Evolutionary conservation across 2,113 vertebrate species (phyloP).

Genomic region (Pontoporia blainvillei): DNA sequence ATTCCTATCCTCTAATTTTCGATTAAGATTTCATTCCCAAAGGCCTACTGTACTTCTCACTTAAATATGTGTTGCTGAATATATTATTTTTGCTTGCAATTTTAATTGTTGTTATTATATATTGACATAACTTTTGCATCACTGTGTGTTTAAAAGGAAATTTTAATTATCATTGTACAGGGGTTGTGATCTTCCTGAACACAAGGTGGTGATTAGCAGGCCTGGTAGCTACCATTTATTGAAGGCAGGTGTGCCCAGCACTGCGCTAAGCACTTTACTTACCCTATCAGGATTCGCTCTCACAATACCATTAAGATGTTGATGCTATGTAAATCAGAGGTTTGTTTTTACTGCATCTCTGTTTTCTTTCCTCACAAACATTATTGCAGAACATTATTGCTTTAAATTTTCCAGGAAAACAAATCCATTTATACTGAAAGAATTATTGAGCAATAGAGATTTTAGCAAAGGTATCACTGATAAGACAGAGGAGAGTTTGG

Average conservation of each 20-base stretch:
- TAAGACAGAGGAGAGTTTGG: background rate
- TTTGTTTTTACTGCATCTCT: background rate
- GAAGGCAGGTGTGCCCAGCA: background rate
- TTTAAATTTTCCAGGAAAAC: background rate
- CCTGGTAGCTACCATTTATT: fast-evolving
- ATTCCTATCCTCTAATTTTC: constrained; percentile 31
- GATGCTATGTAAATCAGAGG: background rate
- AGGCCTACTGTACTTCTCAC: background rate
- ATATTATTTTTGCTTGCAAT: constrained; percentile 5
- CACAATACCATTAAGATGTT: background rate
- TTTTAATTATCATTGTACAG: background rate
- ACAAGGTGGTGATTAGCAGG: background rate
- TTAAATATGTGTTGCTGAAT: background rate
- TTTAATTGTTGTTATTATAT: background rate
- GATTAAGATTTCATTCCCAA: background rate
- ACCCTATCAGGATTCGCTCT: background rate
- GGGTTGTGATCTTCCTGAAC: background rate
- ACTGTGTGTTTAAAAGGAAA: background rate
- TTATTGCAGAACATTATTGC: background rate
- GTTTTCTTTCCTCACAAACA: background rate
- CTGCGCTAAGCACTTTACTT: background rate
- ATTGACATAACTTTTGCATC: background rate
- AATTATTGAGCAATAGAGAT: background rate
- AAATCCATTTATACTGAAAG: background rate
- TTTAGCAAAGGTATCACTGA: background rate